phyloP scores from a whole-genome alignment of 2,888 invertebrate genomes.

The Anoncus sp. region DNA sequence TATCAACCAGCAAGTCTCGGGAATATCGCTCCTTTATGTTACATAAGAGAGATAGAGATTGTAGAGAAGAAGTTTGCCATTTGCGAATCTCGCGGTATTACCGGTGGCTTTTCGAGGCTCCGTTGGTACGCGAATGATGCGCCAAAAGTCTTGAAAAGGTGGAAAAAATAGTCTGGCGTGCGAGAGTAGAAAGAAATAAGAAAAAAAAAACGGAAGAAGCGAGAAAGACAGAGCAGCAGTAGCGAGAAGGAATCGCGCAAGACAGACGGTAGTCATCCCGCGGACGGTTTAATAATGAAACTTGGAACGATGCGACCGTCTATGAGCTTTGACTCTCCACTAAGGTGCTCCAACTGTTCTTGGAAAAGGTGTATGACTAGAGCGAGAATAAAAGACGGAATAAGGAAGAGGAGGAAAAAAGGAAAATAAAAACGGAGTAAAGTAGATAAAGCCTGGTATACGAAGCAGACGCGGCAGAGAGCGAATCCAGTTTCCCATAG shows the following conservation, averaged over 20 bases:
- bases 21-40: background rate
- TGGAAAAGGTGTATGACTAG: constrained; percentile 19
- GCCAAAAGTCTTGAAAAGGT: constrained; percentile 25
- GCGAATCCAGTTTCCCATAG: background rate
- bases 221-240: background rate
- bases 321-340: constrained; percentile 31
- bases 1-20: constrained; percentile 40
- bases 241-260: constrained; percentile 41
- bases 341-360: constrained; percentile 21
- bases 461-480: background rate
- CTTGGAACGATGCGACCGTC: constrained; percentile 25
- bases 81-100: constrained; percentile 6
- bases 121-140: constrained; percentile 19
- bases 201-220: constrained; percentile 12
- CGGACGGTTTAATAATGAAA: constrained; percentile 59
- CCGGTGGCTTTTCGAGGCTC: constrained; percentile 18
- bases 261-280: constrained; percentile 44
- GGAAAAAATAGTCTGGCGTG: background rate
- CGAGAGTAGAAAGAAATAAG: constrained; percentile 15
- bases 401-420: constrained; percentile 21
- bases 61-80: constrained; percentile 30
- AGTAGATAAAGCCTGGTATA: constrained; percentile 3
- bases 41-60: background rate
- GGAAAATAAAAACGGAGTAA: constrained; percentile 5
- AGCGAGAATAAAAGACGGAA: constrained; percentile 20